Percentiles rank a stretch among this genome's conserved stretches.
These are phyloP conservation scores for Gallinago solitaria DNA, from an alignment of 2,797 vertebrate species.

Conservation along the genomic window DNA sequence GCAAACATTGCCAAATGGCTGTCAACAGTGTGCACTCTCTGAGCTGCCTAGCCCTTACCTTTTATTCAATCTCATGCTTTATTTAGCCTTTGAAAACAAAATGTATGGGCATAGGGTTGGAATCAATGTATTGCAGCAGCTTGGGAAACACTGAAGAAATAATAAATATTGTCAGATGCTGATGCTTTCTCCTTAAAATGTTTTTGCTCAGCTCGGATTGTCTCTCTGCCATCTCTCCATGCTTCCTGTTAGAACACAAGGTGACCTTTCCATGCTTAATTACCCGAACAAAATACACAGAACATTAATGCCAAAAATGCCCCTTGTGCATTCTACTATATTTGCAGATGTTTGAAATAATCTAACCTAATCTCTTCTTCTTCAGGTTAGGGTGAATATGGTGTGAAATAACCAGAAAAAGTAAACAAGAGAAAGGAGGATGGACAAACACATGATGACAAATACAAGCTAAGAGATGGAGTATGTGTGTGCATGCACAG, in stretches of 20 bases:
- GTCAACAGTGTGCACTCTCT: not conserved
- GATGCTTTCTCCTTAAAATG: slow-evolving; percentile 31
- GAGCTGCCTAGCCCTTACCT: not conserved
- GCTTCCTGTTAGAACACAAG: slow-evolving; percentile 42
- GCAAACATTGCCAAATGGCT: not conserved
- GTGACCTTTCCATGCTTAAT: slow-evolving; percentile 76
- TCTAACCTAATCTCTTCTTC: slow-evolving; percentile 19
- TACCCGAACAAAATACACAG: slow-evolving; percentile 58
- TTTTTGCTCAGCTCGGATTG: slow-evolving; percentile 31
- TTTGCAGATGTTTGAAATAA: slow-evolving; percentile 43
- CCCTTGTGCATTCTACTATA: slow-evolving; percentile 19
- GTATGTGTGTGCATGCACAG: not conserved
- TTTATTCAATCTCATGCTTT: not conserved
- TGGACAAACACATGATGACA: not conserved
- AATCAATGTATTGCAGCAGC: not conserved
- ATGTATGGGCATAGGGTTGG: not conserved
- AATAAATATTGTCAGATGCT: not conserved
- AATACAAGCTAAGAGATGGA: not conserved
- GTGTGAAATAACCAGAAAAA: slow-evolving; percentile 4
- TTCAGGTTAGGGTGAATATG: not conserved
- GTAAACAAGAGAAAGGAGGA: not conserved
- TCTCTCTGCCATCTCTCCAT: not conserved
- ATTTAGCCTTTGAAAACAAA: not conserved
- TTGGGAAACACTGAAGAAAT: not conserved
- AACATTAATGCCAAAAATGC: slow-evolving; percentile 60